A percentile compares a stretch with the other conserved stretches of the same genome.
These are phyloP conservation scores for Hybos culiciformis DNA, from an alignment of 2,888 invertebrate genomes.

Conservation along the genomic window DNA sequence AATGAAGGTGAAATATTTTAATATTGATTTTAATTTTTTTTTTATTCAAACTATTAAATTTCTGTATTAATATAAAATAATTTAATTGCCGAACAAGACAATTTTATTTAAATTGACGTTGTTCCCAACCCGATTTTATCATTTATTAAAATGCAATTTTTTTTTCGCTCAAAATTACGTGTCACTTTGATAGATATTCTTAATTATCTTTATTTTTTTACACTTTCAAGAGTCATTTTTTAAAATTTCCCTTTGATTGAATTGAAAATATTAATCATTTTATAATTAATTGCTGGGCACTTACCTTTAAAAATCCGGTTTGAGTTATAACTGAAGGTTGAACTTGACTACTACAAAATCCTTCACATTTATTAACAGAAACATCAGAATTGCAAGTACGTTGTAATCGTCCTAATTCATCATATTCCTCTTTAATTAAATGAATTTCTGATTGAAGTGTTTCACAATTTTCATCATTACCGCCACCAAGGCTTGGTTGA, in stretches of 20 bases:
- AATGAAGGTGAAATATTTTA: background rate
- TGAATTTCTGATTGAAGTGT: constrained; percentile 76
- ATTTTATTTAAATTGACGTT: no score
- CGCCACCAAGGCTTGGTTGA: no score
- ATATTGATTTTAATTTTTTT: background rate
- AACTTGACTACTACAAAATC: constrained; percentile 81
- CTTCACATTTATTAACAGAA: constrained; percentile 86
- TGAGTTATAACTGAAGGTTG: constrained; percentile 80
- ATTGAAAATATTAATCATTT: background rate
- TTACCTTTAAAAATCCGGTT: constrained; percentile 68
- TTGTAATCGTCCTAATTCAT: constrained; percentile 67
- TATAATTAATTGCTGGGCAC: constrained; percentile 9
- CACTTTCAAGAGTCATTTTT: no score
- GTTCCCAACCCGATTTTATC: no score
- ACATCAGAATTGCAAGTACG: constrained; percentile 83
- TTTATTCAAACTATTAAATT: constrained; percentile 5
- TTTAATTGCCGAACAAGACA: no score
- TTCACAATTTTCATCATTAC: constrained; percentile 66
- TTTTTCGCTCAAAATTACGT: no score
- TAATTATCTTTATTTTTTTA: no score
- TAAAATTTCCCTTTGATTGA: background rate
- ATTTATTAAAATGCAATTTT: no score
- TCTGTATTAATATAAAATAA: constrained; percentile 2
- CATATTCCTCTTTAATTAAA: constrained; percentile 83
- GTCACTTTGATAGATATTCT: no score